Base-by-base conservation (phyloP, 2,888 invertebrate genomes). In the Sycophila texana region DNA sequence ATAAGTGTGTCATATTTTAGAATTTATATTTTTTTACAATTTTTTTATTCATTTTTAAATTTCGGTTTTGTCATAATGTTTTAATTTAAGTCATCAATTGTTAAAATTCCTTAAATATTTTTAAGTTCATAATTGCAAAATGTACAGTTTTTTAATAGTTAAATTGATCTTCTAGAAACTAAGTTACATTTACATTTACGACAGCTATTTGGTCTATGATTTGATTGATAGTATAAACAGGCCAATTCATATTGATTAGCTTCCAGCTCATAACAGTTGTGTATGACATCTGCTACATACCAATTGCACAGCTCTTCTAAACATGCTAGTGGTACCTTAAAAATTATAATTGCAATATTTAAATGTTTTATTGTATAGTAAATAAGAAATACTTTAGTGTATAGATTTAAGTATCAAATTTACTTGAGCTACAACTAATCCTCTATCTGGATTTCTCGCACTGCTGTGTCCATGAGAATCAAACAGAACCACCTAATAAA, bases 361-460 rank as follows among this genome's bases (percentile, higher is more conserved):
- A 16, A 51, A 53, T 18, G 22, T 10, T 67, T 16, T 18, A 20
- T 51, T 18, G n/a, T n/a, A 68, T 16, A 26, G 26, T 16, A 53
- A 51, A 61, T 22, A 63, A 13, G n/a, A 49, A 20, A 22, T 22
- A 18, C 47, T 26, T 13, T n/a, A 4, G 7, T 18, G 14, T 39
- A 18, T 12, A 49, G 47, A 49, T 71, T 13, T 60, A 58, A 61
- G 68, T 58, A 26, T 3, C n/a, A 73, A 65, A 63, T 55, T 85
- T 82, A 91, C 91, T 84, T 92, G 90, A 18, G 92, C 92, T 72
- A 92, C 87, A 20, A 92, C 90, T 67, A 92, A 91, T 72, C 92
- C 92, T 82, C 91, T 90, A 63, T 87, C 87, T 55, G 85, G 81
- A 82, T 91, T 91, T 82, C 87, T 77, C 4, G 66, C 26, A 61